These are phyloP conservation scores for Diadumene lineata DNA, from an alignment of 92 coral and sea anemone genomes.

Conservation along the genomic window DNA sequence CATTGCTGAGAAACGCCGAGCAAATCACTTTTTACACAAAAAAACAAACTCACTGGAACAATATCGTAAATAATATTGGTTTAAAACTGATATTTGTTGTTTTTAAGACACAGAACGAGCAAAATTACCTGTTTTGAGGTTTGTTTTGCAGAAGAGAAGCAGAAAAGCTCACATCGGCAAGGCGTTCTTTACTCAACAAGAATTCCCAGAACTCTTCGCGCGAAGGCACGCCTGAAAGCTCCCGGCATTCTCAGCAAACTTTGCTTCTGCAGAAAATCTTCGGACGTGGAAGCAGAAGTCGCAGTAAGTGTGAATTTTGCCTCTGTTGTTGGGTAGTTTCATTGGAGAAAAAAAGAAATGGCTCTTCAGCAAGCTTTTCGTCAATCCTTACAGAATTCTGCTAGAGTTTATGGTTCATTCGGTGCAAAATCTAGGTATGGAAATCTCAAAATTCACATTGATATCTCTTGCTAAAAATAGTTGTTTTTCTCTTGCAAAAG, in stretches of 20 bases:
- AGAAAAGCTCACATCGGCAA: conserved; percentile 49
- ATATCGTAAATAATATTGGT: not conserved
- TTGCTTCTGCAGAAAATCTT: not conserved
- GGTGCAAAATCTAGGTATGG: conserved; percentile 22
- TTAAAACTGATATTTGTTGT: not conserved
- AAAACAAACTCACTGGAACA: not conserved
- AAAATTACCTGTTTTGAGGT: conserved; percentile 21
- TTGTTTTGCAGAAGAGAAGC: conserved; percentile 2
- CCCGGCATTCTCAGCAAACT: not conserved
- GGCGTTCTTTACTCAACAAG: conserved; percentile 52
- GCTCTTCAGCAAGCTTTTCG: conserved; percentile 22
- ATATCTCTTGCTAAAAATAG: too few species aligned
- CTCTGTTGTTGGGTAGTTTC: not conserved
- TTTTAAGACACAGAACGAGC: not conserved
- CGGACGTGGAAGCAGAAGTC: not conserved
- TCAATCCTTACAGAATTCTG: conserved; percentile 2
- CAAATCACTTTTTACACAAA: not conserved
- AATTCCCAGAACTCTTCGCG: conserved; percentile 42
- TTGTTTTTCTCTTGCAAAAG: too few species aligned
- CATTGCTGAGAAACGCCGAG: not conserved
- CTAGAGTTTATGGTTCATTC: conserved; percentile 7
- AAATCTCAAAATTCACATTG: too few species aligned
- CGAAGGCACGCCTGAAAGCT: conserved; percentile 35
- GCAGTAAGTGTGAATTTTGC: not conserved
- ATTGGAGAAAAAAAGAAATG: not conserved